Percentiles rank a stretch among this genome's conserved stretches.
These are phyloP conservation scores for Unio delphinus DNA, from an alignment of 2,888 invertebrate genomes.

Conservation along the genomic window DNA sequence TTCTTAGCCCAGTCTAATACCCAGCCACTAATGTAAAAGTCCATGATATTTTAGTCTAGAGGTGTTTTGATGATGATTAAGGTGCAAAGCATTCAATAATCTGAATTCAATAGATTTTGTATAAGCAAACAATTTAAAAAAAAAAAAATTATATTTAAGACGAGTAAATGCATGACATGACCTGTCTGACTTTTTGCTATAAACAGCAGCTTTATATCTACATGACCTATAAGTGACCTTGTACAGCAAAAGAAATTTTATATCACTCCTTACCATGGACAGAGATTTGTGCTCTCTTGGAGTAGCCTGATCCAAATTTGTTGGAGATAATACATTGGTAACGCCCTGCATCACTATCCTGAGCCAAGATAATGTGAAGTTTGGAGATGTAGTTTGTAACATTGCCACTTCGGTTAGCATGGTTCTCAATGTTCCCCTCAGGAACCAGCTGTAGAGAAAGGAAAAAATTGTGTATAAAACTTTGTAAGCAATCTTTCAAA, in stretches of 20 bases:
- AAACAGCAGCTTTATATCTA: too few species aligned
- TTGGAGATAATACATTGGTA: conserved; percentile 96
- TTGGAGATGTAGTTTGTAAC: conserved; percentile 76
- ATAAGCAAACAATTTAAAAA: too few species aligned
- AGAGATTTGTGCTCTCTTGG: conserved; percentile 86
- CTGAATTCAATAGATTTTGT: too few species aligned
- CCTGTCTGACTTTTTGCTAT: too few species aligned
- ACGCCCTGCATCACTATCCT: conserved; percentile 86
- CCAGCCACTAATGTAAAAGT: too few species aligned
- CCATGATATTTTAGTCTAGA: too few species aligned
- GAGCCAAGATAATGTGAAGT: conserved; percentile 83
- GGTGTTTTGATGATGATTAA: too few species aligned
- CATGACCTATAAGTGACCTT: background rate
- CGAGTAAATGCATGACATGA: too few species aligned
- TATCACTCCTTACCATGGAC: conserved; percentile 79
- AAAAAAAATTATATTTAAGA: too few species aligned
- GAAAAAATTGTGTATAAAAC: background rate
- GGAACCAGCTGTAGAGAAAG: conserved; percentile 39
- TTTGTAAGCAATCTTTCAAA: background rate
- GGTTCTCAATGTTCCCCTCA: conserved; percentile 25
- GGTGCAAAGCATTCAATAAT: too few species aligned
- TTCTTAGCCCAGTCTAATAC: too few species aligned
- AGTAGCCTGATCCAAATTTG: conserved; percentile 90
- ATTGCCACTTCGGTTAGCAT: conserved; percentile 37
- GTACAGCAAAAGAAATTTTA: too few species aligned